Conservation (phyloP, 2,888 invertebrate genomes). For the Monochamus alternatus region DNA sequence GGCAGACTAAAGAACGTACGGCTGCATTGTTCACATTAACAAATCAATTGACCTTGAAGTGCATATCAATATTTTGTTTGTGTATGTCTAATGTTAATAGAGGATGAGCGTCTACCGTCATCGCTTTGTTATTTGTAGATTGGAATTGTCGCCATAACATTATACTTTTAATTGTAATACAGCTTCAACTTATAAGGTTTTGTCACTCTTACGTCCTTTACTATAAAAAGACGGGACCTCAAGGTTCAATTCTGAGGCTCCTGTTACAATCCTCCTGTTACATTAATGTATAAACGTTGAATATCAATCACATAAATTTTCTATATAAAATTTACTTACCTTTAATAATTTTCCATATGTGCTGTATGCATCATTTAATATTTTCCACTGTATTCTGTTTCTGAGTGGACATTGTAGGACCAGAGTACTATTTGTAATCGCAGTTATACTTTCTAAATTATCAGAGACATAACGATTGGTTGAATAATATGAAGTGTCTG, state of each 20-base stretch:
- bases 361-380: constrained; percentile 29
- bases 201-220: too few relatives aligned
- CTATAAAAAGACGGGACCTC: neutral
- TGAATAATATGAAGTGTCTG: constrained; percentile 24
- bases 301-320: too few relatives aligned
- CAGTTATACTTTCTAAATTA: constrained; percentile 41
- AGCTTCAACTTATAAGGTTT: too few relatives aligned
- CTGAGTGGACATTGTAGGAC: constrained; percentile 42
- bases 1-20: neutral
- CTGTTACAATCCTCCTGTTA: too few relatives aligned
- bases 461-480: constrained; percentile 29
- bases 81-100: constrained; percentile 5
- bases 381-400: constrained; percentile 34
- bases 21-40: constrained; percentile 1
- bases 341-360: constrained; percentile 20
- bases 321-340: constrained; percentile 2
- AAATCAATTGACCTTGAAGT: constrained; percentile 1
- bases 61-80: constrained; percentile 13
- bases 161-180: too few relatives aligned
- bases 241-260: too few relatives aligned
- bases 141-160: neutral
- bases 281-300: too few relatives aligned
- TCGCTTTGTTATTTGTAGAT: constrained; percentile 8
- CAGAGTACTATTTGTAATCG: constrained; percentile 32
- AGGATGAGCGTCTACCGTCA: constrained; percentile 6